Conservation (phyloP, 2,888 invertebrate species). For the Athetis lepigone region DNA sequence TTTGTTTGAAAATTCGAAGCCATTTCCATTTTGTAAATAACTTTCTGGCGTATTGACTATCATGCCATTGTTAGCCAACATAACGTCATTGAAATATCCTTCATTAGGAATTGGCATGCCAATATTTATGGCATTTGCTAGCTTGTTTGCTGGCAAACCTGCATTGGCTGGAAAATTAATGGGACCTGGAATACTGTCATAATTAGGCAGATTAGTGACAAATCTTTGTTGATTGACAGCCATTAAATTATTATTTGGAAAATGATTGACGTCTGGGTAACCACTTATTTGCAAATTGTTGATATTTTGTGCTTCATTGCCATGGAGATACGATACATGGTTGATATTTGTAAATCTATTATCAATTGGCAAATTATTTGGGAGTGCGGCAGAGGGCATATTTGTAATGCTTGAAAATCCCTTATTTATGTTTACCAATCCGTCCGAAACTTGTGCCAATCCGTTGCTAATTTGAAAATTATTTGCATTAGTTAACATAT, state of each 20-base stretch:
- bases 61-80: not conserved
- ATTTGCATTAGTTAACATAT: slow-evolving; percentile 10
- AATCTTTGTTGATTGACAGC: slow-evolving; percentile 15
- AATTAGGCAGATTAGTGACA: slow-evolving; percentile 19
- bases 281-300: slow-evolving; percentile 18
- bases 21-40: not conserved
- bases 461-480: not conserved
- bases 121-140: slow-evolving; percentile 9
- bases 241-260: slow-evolving; percentile 35
- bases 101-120: slow-evolving; percentile 13
- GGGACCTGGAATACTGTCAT: slow-evolving; percentile 22
- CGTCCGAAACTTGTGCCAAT: not conserved
- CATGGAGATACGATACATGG: not conserved
- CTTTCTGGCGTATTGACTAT: not conserved
- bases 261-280: not conserved
- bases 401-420: slow-evolving; percentile 4
- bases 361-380: slow-evolving; percentile 2
- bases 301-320: not conserved
- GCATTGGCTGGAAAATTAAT: slow-evolving; percentile 35
- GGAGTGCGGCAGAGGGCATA: not conserved
- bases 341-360: not conserved
- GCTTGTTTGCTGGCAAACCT: slow-evolving; percentile 20
- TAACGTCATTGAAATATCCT: slow-evolving; percentile 4
- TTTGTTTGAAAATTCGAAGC: not conserved
- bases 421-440: slow-evolving; percentile 2